Base-by-base conservation (phyloP, 2,888 invertebrate species). In the Chesias legatella region DNA sequence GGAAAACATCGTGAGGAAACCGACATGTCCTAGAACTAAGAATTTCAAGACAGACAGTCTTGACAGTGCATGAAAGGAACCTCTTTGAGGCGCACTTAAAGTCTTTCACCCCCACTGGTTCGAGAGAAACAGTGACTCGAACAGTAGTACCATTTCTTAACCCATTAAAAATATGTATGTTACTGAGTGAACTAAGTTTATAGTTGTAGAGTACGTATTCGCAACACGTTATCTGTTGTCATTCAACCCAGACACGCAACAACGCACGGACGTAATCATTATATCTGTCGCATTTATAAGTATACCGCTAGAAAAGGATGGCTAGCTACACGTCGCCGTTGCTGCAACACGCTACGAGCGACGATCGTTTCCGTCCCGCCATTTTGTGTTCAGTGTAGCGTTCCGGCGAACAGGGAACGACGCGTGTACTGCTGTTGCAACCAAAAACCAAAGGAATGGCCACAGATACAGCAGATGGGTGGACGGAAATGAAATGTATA, bases 361-460 rank as follows among this genome's bases (percentile, higher is more conserved):
- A 22, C 9, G 23, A 33, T 10, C 25, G 10, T 25, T 20, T 13
- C 8, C 13, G 7, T 7, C 7, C 58, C 59, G 72, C 66, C 71
- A 73, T 70, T 61, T 67, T 65, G 58, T 32, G 44, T 35, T 42
- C 56, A 63, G 70, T 53, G 63, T 63, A 62, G 58, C 67, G 62
- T 67, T 63, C 59, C 53, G 41, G 31, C 63, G 67, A 64, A 71
- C 63, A 38, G 39, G 53, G 39, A 48, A 39, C 41, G 58, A 59
- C 66, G 64, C 56, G 59, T 53, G 40, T 24, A 36, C 26, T 51
- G 60, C 60, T 57, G 48, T 54, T 41, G 29, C 22, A 28, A 13
- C 6, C 8, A 11, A 17, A 23, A 45, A 51, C 41, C 44, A 33
- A 50, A 56, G 53, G 52, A 36, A 53, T 69, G 67, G 49, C 53